Evolutionary conservation across 2,888 invertebrate species (phyloP).

Genomic region (Microplitis deprimator): DNA sequence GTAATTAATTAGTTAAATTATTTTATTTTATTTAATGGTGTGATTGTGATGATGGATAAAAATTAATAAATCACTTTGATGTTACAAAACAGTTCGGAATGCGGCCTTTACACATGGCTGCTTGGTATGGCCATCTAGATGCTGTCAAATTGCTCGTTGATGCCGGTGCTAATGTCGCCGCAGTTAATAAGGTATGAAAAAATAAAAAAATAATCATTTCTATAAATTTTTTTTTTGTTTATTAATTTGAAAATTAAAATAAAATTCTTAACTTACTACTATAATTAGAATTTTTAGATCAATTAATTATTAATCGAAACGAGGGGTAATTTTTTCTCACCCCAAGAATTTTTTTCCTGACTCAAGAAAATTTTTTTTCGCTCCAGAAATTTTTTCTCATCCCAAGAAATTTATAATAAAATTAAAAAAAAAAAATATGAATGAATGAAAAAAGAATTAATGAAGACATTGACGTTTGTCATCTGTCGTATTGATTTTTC

Average conservation of each 20-base stretch:
- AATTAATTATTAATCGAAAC: too few relatives aligned
- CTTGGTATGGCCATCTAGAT: constrained; percentile 81
- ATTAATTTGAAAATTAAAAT: background rate
- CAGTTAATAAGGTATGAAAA: constrained; percentile 79
- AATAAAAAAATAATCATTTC: background rate
- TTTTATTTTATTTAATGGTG: background rate
- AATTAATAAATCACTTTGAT: background rate
- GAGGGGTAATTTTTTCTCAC: too few relatives aligned
- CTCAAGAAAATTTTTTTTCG: too few relatives aligned
- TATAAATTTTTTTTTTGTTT: background rate
- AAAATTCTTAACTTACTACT: background rate
- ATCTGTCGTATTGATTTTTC: background rate
- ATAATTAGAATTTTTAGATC: too few relatives aligned
- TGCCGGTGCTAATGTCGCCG: constrained; percentile 80
- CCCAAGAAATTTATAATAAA: background rate
- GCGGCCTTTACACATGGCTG: constrained; percentile 82
- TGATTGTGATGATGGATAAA: background rate
- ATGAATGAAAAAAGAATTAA: background rate
- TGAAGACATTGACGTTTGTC: background rate
- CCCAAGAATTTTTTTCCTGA: too few relatives aligned
- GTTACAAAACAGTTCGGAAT: constrained; percentile 77
- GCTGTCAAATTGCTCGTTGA: constrained; percentile 81
- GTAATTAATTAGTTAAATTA: background rate
- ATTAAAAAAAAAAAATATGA: background rate
- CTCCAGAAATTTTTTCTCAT: too few relatives aligned